phyloP scores from a whole-genome alignment of 1,140 invertebrate species.

The Drosophila nasuta region DNA sequence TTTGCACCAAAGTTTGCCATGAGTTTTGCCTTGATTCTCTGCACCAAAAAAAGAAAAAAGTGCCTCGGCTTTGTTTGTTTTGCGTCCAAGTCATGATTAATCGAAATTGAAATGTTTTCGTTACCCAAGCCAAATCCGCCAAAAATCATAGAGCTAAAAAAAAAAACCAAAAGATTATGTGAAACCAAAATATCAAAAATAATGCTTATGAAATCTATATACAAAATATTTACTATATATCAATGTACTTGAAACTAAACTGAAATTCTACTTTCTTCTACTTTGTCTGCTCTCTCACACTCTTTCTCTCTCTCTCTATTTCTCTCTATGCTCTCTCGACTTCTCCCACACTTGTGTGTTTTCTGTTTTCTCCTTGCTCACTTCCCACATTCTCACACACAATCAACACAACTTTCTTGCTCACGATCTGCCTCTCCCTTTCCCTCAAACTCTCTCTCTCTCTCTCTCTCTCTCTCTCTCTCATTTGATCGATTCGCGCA shows the following conservation, averaged over 20 bases:
- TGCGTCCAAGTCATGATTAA: conserved; percentile 46
- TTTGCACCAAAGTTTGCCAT: conserved; percentile 19
- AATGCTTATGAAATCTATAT: conserved; percentile 35
- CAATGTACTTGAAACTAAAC: conserved; percentile 41
- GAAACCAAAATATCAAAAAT: not conserved
- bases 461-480: too few relatives aligned
- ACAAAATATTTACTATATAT: conserved; percentile 29
- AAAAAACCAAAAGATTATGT: not conserved
- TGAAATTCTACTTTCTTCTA: conserved; percentile 73
- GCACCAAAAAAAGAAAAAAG: conserved; percentile 6
- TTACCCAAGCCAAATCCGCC: conserved; percentile 22
- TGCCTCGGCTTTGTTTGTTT: conserved; percentile 17
- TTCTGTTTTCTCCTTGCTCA: conserved; percentile 33
- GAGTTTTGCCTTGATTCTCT: conserved; percentile 12
- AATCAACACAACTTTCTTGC: conserved; percentile 27
- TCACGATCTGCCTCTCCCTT: too few relatives aligned
- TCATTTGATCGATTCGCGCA: conserved; percentile 33
- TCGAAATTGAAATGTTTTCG: conserved; percentile 59
- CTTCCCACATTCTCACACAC: conserved; percentile 11
- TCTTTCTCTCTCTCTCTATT: conserved; percentile 58
- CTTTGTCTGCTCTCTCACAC: conserved; percentile 78
- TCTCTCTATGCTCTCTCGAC: conserved; percentile 33
- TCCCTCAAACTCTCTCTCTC: too few relatives aligned
- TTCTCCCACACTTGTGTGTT: conserved; percentile 19
- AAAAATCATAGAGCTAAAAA: conserved; percentile 27